A percentile compares a stretch with the other conserved stretches of the same genome.
Conservation (phyloP, 2,888 invertebrate genomes). For the Rhagonycha fulva region DNA sequence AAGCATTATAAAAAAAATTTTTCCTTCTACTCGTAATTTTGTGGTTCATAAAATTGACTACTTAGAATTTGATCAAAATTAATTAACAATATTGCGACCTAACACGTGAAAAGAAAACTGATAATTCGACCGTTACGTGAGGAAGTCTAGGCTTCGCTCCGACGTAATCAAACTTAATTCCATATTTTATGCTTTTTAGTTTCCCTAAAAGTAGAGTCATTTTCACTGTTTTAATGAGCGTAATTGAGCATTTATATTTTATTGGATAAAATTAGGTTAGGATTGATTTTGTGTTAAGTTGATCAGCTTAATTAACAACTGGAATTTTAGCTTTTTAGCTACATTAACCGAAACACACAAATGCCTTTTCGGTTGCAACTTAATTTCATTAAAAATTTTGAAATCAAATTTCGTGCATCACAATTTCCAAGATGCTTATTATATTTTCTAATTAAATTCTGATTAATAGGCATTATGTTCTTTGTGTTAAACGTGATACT, state of each 20-base stretch:
- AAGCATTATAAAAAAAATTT: too few species aligned
- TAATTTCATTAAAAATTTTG: neutral
- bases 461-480: neutral
- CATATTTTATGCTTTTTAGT: neutral
- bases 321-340: neutral
- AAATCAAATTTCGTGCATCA: neutral
- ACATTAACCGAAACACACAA: neutral
- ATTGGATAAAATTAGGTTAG: neutral
- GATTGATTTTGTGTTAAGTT: constrained; percentile 11
- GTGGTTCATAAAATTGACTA: too few species aligned
- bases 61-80: too few species aligned
- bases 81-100: too few species aligned
- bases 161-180: too few species aligned
- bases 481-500: neutral
- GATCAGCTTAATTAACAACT: constrained; percentile 13
- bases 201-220: neutral
- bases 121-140: too few species aligned
- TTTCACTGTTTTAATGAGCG: neutral
- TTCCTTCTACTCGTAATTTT: too few species aligned
- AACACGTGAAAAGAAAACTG: too few species aligned
- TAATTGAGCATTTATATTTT: neutral
- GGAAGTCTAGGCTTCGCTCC: too few species aligned
- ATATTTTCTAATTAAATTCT: neutral
- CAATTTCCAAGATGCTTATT: neutral
- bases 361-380: neutral